Evolutionary conservation across 2,888 invertebrate genomes (phyloP).

Genomic region (Ganaspis brasiliensis): DNA sequence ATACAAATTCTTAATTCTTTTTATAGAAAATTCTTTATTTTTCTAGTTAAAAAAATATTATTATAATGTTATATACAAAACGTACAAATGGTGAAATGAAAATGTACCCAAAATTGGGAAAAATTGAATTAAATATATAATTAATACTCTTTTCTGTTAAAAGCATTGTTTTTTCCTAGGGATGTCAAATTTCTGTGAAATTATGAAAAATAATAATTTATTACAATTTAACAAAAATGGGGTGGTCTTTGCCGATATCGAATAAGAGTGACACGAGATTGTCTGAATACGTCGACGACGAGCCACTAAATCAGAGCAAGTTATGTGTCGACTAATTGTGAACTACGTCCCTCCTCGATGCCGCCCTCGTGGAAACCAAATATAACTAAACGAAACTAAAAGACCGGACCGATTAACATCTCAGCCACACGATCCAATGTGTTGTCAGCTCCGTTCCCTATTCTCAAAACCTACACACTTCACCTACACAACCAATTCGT

Average conservation of each 20-base stretch:
- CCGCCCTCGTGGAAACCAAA: constrained; percentile 75
- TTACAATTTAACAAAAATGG: too few relatives aligned
- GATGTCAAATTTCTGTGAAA: too few relatives aligned
- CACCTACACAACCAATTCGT: not conserved
- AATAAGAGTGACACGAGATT: constrained; percentile 62
- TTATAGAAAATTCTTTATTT: too few relatives aligned
- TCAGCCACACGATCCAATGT: constrained; percentile 58
- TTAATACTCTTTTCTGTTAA: too few relatives aligned
- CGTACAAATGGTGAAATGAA: too few relatives aligned
- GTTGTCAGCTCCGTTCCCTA: not conserved
- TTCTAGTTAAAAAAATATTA: too few relatives aligned
- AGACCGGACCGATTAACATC: constrained; percentile 76
- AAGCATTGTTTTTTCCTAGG: too few relatives aligned
- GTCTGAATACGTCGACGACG: constrained; percentile 54
- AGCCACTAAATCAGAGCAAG: constrained; percentile 76
- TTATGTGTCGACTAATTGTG: constrained; percentile 80
- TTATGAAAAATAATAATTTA: too few relatives aligned
- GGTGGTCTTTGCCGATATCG: constrained; percentile 37
- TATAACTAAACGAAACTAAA: constrained; percentile 79
- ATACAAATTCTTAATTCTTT: too few relatives aligned
- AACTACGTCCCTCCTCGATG: constrained; percentile 68
- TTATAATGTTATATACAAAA: too few relatives aligned
- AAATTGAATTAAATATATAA: too few relatives aligned
- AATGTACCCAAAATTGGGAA: too few relatives aligned
- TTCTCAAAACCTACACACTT: constrained; percentile 13